phyloP scores from a whole-genome alignment of 2,797 vertebrate species.

The Chelon labrosus region DNA sequence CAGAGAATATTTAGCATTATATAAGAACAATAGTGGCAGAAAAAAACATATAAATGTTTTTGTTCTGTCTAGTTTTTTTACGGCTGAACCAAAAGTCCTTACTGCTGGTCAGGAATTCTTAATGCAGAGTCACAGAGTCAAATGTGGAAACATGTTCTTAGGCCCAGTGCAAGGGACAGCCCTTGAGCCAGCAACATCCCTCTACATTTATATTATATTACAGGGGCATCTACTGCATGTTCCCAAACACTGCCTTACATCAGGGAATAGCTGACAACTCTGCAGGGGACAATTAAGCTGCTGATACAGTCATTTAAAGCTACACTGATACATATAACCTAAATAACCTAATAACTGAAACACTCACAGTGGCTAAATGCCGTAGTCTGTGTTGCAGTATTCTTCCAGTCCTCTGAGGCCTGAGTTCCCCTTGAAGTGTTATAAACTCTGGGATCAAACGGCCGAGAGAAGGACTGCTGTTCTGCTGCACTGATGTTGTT shows the following conservation, averaged over 20 bases:
- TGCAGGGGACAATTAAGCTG: not conserved
- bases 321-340: not conserved
- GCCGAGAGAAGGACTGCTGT: constrained; percentile 62
- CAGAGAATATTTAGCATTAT: not conserved
- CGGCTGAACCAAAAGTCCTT: no score
- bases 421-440: constrained; percentile 68
- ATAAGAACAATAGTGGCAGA: not conserved
- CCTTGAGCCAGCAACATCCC: not conserved
- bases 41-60: not conserved
- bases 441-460: constrained; percentile 75
- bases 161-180: not conserved
- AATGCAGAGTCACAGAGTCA: not conserved
- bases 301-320: not conserved
- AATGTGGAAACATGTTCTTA: not conserved
- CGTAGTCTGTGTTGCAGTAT: constrained; percentile 65
- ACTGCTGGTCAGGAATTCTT: no score
- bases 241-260: not conserved
- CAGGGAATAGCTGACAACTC: not conserved
- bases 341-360: not conserved
- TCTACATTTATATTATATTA: not conserved
- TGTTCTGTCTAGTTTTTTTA: not conserved
- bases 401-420: constrained; percentile 72
- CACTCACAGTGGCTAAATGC: constrained; percentile 81
- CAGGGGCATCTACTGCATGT: not conserved
- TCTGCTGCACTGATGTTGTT: constrained; percentile 70